These are phyloP conservation scores for Cercopithecus mona DNA, from an alignment of 2,113 vertebrate species.

Conservation along the genomic window DNA sequence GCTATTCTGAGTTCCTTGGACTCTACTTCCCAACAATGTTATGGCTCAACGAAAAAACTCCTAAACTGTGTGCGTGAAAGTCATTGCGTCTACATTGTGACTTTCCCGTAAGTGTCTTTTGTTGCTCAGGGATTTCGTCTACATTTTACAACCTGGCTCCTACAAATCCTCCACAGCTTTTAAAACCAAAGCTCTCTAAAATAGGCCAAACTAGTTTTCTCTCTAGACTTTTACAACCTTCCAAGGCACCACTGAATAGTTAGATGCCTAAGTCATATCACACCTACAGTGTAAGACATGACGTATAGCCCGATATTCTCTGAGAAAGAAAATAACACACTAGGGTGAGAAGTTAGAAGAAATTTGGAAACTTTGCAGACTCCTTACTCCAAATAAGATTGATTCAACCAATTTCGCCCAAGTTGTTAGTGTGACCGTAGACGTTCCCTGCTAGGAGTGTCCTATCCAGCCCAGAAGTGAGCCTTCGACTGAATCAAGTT, in stretches of 20 bases:
- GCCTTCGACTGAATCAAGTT: not conserved
- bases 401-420: not conserved
- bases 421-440: not conserved
- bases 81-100: not conserved
- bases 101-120: not conserved
- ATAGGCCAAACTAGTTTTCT: not conserved
- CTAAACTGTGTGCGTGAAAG: not conserved
- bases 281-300: not conserved
- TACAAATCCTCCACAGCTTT: not conserved
- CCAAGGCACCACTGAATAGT: not conserved
- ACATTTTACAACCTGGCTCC: constrained; percentile 42
- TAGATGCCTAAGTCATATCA: not conserved
- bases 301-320: not conserved
- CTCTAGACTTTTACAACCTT: constrained; percentile 35
- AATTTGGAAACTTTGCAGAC: not conserved
- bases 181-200: constrained; percentile 33
- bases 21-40: not conserved
- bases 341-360: not conserved
- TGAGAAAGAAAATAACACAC: not conserved
- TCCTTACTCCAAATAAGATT: not conserved
- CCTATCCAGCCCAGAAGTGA: not conserved
- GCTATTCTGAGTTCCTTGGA: not conserved
- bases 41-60: not conserved
- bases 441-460: not conserved
- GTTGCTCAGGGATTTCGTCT: not conserved